A percentile compares a stretch with the other conserved stretches of the same genome.
Conservation (phyloP, 1,140 invertebrate genomes). For the Drosophila quadrilineata region DNA sequence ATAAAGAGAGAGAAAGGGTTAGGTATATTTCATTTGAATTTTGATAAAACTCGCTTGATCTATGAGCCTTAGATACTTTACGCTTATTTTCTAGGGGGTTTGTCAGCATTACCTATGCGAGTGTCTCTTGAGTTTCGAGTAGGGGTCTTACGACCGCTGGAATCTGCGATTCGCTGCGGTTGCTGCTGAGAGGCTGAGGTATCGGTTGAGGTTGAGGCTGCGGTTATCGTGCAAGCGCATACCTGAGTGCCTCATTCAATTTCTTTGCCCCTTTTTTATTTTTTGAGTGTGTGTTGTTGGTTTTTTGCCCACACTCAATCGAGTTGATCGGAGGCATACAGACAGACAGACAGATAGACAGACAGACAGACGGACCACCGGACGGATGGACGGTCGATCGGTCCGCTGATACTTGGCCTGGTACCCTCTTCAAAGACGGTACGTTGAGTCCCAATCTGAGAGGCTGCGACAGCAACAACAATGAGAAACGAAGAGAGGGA, state of each 20-base stretch:
- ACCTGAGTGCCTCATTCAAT: conserved; percentile 65
- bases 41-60: too few relatives aligned
- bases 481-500: conserved; percentile 1
- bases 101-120: too few relatives aligned
- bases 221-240: conserved; percentile 61
- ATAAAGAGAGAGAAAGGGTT: too few relatives aligned
- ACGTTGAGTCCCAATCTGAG: too few relatives aligned
- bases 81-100: too few relatives aligned
- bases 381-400: conserved; percentile 48
- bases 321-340: too few relatives aligned
- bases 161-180: conserved; percentile 49
- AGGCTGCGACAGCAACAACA: neutral
- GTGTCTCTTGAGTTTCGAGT: conserved; percentile 6
- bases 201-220: too few relatives aligned
- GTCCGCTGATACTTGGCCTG: conserved; percentile 56
- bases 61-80: too few relatives aligned
- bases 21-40: too few relatives aligned
- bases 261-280: conserved; percentile 31
- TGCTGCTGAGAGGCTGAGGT: too few relatives aligned
- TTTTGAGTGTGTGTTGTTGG: neutral
- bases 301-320: conserved; percentile 41
- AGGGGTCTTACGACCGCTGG: conserved; percentile 16
- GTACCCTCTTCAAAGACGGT: conserved; percentile 71
- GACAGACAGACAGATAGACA: too few relatives aligned
- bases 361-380: too few relatives aligned